Evolutionary conservation across 2,113 vertebrate species (phyloP).

Genomic region (Helogale parvula): DNA sequence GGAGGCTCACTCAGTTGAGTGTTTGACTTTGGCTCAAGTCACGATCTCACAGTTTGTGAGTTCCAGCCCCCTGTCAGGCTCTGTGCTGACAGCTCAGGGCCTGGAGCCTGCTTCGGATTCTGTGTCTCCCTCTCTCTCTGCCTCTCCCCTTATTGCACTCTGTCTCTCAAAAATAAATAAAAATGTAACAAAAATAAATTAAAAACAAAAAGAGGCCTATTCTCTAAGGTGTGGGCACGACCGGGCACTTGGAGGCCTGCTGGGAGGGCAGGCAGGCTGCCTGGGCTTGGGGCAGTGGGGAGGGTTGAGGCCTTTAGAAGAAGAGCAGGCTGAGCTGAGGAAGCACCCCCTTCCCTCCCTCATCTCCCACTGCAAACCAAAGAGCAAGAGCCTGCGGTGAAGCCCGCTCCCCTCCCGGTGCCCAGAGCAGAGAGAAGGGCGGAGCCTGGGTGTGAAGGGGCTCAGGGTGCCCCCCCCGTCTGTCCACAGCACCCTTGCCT

Average conservation of each 20-base stretch:
- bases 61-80: no score
- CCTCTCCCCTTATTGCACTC: no score
- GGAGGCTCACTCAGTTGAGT: no score
- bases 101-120: no score
- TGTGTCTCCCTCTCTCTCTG: no score
- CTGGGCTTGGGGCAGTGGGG: neutral
- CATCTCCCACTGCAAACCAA: neutral
- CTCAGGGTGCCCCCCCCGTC: fast-evolving
- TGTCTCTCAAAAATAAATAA: no score
- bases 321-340: no score
- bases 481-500: neutral
- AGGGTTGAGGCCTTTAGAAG: neutral
- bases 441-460: neutral
- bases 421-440: neutral
- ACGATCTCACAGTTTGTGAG: no score
- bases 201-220: neutral
- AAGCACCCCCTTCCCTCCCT: neutral
- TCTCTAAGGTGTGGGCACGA: neutral
- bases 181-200: no score
- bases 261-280: neutral
- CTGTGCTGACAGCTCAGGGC: no score
- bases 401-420: neutral
- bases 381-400: neutral
- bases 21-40: no score
- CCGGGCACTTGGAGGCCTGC: neutral